These are phyloP conservation scores for Furcula furcula DNA, from an alignment of 2,888 invertebrate genomes.

Conservation along the genomic window DNA sequence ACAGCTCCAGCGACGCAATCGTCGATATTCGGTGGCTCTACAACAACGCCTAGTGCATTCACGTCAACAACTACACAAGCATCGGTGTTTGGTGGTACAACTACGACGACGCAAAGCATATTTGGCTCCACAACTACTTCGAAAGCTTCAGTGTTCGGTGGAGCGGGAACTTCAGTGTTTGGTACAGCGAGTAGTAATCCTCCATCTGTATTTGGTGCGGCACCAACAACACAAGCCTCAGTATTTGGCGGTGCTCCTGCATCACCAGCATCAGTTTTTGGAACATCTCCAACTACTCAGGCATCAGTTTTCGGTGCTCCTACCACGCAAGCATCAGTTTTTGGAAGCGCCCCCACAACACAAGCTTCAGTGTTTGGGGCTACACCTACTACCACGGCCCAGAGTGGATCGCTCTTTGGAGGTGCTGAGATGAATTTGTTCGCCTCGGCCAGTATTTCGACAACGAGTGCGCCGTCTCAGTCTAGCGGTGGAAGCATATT, in stretches of 20 bases:
- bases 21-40: slow-evolving; percentile 27
- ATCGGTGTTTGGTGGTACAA: slow-evolving; percentile 30
- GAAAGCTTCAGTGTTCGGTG: slow-evolving; percentile 1
- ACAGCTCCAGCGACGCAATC: slow-evolving; percentile 24
- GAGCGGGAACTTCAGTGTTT: slow-evolving; percentile 12
- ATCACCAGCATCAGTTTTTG: slow-evolving; percentile 43
- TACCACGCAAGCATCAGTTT: slow-evolving; percentile 24
- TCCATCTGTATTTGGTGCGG: slow-evolving; percentile 45
- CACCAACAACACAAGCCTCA: slow-evolving; percentile 32
- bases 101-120: slow-evolving; percentile 17
- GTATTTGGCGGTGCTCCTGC: slow-evolving; percentile 38
- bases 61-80: slow-evolving; percentile 13
- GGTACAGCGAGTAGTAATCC: slow-evolving; percentile 15
- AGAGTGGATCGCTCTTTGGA: slow-evolving; percentile 57
- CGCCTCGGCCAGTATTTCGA: slow-evolving; percentile 69
- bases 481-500: slow-evolving; percentile 61
- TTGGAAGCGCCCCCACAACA: slow-evolving; percentile 27
- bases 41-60: slow-evolving; percentile 14
- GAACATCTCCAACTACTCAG: slow-evolving; percentile 33
- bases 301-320: slow-evolving; percentile 40
- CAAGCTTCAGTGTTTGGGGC: slow-evolving; percentile 44
- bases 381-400: slow-evolving; percentile 45
- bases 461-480: slow-evolving; percentile 55
- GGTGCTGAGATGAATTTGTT: slow-evolving; percentile 59
- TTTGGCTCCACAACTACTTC: slow-evolving; percentile 5